Percentiles rank a stretch among this genome's conserved stretches.
These are phyloP conservation scores for Seira musarum DNA, from an alignment of 2,888 invertebrate species.

Conservation along the genomic window DNA sequence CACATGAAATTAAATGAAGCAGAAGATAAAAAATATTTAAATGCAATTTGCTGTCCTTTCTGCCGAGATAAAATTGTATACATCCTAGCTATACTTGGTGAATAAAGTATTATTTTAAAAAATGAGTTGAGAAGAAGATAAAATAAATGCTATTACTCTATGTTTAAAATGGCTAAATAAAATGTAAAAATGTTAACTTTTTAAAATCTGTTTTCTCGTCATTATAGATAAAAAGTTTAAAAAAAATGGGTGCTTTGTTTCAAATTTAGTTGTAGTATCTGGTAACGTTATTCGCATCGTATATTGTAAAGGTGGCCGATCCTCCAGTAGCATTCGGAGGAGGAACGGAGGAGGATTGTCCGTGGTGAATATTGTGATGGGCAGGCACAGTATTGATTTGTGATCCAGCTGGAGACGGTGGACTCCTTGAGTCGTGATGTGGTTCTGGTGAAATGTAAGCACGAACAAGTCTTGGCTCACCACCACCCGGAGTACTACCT, in stretches of 20 bases:
- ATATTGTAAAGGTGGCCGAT: conserved; percentile 34
- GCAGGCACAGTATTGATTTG: conserved; percentile 31
- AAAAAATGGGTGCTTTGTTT: too few relatives aligned
- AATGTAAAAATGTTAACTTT: too few relatives aligned
- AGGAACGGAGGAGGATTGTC: conserved; percentile 8
- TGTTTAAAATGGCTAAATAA: too few relatives aligned
- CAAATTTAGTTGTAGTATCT: conserved; percentile 48
- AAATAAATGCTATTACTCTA: too few relatives aligned
- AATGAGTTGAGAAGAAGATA: too few relatives aligned
- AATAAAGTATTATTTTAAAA: too few relatives aligned
- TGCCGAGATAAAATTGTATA: too few relatives aligned
- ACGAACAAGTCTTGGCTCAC: conserved; percentile 47
- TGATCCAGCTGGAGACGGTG: conserved; percentile 24
- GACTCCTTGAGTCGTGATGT: conserved; percentile 39
- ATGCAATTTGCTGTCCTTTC: neutral
- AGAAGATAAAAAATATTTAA: neutral
- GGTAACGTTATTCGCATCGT: conserved; percentile 55
- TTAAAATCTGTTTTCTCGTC: too few relatives aligned
- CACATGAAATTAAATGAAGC: too few relatives aligned
- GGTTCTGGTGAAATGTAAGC: conserved; percentile 53
- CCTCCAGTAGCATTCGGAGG: conserved; percentile 17
- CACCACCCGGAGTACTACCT: conserved; percentile 3
- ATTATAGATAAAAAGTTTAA: too few relatives aligned
- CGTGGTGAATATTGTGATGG: conserved; percentile 34
- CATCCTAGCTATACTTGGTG: too few relatives aligned